Base-by-base conservation (phyloP, 1,140 invertebrate genomes). In the Eurytemora carolleeae region DNA sequence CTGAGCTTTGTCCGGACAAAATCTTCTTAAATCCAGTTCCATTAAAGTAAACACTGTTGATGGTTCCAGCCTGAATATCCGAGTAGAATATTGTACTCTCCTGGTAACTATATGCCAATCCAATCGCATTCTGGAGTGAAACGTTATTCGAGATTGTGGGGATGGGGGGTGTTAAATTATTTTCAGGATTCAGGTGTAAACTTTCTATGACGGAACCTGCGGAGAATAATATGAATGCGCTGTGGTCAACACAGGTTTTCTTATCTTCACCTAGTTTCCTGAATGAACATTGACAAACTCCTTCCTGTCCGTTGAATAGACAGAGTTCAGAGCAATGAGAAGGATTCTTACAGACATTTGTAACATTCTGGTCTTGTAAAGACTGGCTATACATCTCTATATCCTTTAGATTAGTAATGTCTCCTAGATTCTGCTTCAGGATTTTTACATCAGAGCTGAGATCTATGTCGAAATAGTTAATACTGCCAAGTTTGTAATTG, bases 11-110 rank as follows among this genome's bases (percentile, higher is more conserved):
- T 63, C 78, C 80, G 75, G 63, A 57, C 67, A 85, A 76, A 54
- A 91, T 71, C 17, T 83, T 76, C 19, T 72, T 72, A 69, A 87
- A 82, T 1, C 78, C 75, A 16, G 76, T 78, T 52, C 87, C 86
- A 74, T 90, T 86, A 71, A 89, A 90, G 69, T 77, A 76, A n/a
- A 89, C 85, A 52, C 78, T 75, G 71, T 85, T 85, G 65, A 93
- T 88, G 57, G 83, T 82, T 55, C 84, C 85, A 63, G 79, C 73
- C 68, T 88, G 84, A 65, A 91, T 87, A 70, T 91, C 88, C 1
- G 86, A 89, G 73, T 87, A 92, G 73, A 86, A 91, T 19, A 91
- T 72, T 54, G 79, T 71, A 59, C 80, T 73, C 1, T 72, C 73
- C 61, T 74, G 73, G 69, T 86, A 87, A 73, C 89, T 84, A 71